Evolutionary conservation across 92 coral and sea anemone species (phyloP).

Genomic region (Metridium senile): DNA sequence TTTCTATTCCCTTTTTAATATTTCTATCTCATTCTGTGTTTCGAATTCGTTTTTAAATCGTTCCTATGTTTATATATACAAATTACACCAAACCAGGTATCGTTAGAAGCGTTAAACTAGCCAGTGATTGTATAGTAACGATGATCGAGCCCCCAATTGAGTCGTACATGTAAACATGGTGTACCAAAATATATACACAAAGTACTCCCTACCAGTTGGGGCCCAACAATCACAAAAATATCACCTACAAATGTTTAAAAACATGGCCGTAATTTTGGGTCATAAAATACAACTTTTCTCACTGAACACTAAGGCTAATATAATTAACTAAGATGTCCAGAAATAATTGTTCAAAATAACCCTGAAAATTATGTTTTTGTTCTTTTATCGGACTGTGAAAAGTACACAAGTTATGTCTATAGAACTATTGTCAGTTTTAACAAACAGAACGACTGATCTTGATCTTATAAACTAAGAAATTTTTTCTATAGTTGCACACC

Average conservation of each 20-base stretch:
- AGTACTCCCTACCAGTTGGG: not conserved
- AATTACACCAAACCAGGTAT: no score
- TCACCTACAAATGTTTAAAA: not conserved
- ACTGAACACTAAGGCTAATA: not conserved
- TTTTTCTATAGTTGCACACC: not conserved
- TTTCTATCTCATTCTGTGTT: no score
- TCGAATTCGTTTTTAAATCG: no score
- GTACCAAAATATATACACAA: conserved; percentile 2
- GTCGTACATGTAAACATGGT: conserved; percentile 2
- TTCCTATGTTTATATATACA: no score
- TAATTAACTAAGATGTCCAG: not conserved
- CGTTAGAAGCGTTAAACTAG: not conserved
- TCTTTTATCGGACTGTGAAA: not conserved
- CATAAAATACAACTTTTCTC: not conserved
- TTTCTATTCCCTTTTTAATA: no score
- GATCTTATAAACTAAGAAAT: no score
- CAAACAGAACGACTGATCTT: not conserved
- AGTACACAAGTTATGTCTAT: not conserved
- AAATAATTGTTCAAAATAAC: not conserved
- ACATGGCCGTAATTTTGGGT: not conserved
- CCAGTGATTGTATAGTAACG: not conserved
- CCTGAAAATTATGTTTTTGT: not conserved
- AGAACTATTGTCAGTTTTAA: not conserved
- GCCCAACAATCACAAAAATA: not conserved
- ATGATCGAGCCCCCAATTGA: not conserved